Base-by-base conservation (phyloP, 2,113 vertebrate genomes). In the Peromyscus californicus region DNA sequence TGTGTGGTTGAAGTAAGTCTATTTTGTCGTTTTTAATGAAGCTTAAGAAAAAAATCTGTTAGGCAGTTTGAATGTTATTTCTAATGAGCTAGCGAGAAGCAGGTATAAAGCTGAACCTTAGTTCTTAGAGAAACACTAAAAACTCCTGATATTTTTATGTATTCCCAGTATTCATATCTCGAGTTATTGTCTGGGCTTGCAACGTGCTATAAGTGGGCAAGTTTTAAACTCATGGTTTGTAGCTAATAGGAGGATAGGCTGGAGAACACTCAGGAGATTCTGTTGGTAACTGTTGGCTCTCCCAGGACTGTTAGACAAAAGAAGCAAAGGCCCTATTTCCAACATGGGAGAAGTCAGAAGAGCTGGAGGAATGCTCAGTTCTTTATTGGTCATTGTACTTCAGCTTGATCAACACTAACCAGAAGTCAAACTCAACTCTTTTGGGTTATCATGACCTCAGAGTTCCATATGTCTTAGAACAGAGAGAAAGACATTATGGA, bases 201-300 rank as follows among this genome's bases (percentile, higher is more conserved):
- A 12, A 48, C 45, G 87, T 39, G 4, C 5, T 92, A 3, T 42
- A 5, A 36, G 15, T 45, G 10, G 36, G 70, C 21, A 26, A 31
- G 21, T 21, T 6, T 45, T 33, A 21, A 15, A 16, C 13, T 39
- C 21, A 36, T 26, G 7, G 9, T 22, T 76, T 33, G 8, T 17
- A 29, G 29, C 2, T 4, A 36, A 21, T 11, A 31, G 63, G n/a
- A 7, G 0, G 63, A 9, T 36, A 12, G 19, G 45, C 26, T 7
- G 21, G 36, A 76, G 15, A 65, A 45, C 0, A 16, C 5, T 59
- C 15, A 5, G 72, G 57, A 63, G 79, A 84, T 7, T 88, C 11
- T 76, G 57, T 17, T 9, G 22, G 15, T 16, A 13, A 8, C 33
- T 12, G 22, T 36, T 11, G 1, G 17, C 19, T 39, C 33, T 54